These are phyloP conservation scores for Eupeodes corollae DNA, from an alignment of 1,140 invertebrate species.

Conservation along the genomic window DNA sequence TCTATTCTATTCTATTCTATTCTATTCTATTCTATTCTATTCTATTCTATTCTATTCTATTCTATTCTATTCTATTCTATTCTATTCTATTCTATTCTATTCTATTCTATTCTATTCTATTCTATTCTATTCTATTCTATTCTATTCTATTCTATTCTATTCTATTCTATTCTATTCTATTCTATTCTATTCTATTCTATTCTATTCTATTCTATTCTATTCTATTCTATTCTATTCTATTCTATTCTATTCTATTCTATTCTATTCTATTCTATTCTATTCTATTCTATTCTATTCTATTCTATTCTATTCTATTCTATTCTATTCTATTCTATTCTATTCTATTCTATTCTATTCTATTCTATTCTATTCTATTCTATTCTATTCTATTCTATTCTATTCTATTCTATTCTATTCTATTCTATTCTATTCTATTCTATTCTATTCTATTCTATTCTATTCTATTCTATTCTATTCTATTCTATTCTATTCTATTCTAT, in stretches of 20 bases:
- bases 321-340: not conserved
- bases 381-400: not conserved
- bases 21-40: constrained; percentile 6
- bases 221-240: constrained; percentile 1
- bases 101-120: constrained; percentile 12
- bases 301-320: not conserved
- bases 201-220: constrained; percentile 1
- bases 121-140: constrained; percentile 13
- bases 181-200: not conserved
- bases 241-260: not conserved
- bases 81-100: constrained; percentile 10
- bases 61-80: constrained; percentile 12
- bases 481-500: not conserved
- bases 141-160: constrained; percentile 12
- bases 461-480: not conserved
- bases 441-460: not conserved
- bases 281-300: not conserved
- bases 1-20: not conserved
- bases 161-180: constrained; percentile 8
- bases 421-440: not conserved
- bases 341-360: not conserved
- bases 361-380: not conserved
- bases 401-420: not conserved
- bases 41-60: constrained; percentile 13
- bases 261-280: not conserved